Evolutionary conservation across 2,888 invertebrate species (phyloP).

Genomic region (Pomacea canaliculata): DNA sequence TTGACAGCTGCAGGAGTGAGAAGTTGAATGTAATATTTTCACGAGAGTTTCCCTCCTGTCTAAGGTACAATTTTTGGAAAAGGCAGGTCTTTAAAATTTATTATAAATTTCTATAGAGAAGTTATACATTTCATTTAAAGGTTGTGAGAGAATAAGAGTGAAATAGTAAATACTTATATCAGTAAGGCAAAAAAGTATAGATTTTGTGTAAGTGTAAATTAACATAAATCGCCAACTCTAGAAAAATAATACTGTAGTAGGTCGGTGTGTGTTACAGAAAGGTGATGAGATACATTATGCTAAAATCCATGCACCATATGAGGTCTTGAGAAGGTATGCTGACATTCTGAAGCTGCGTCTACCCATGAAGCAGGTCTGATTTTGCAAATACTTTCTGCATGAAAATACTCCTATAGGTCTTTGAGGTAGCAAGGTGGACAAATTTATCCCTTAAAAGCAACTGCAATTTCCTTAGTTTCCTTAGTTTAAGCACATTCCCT

Average conservation of each 20-base stretch:
- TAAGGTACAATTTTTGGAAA: too few relatives aligned
- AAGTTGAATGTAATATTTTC: too few relatives aligned
- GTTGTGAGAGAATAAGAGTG: too few relatives aligned
- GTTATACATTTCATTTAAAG: too few relatives aligned
- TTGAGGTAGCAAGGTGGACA: neutral
- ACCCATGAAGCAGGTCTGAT: slow-evolving; percentile 88
- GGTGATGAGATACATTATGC: slow-evolving; percentile 82
- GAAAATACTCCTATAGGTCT: neutral
- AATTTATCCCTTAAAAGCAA: neutral
- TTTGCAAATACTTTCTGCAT: neutral
- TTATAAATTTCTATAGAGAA: too few relatives aligned
- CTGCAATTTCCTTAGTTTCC: neutral
- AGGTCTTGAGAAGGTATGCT: slow-evolving; percentile 86
- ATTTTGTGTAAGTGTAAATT: too few relatives aligned
- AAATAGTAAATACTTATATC: too few relatives aligned
- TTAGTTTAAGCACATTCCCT: too few relatives aligned
- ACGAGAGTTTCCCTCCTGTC: too few relatives aligned
- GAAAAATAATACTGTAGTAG: neutral
- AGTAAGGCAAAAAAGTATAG: too few relatives aligned
- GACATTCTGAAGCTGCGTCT: slow-evolving; percentile 92
- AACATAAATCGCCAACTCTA: neutral
- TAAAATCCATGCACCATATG: slow-evolving; percentile 88
- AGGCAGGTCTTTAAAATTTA: too few relatives aligned
- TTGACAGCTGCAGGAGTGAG: too few relatives aligned
- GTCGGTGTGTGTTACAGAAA: slow-evolving; percentile 59